Evolutionary conservation across 2,888 invertebrate species (phyloP).

Genomic region (Drosophila aldrichi): DNA sequence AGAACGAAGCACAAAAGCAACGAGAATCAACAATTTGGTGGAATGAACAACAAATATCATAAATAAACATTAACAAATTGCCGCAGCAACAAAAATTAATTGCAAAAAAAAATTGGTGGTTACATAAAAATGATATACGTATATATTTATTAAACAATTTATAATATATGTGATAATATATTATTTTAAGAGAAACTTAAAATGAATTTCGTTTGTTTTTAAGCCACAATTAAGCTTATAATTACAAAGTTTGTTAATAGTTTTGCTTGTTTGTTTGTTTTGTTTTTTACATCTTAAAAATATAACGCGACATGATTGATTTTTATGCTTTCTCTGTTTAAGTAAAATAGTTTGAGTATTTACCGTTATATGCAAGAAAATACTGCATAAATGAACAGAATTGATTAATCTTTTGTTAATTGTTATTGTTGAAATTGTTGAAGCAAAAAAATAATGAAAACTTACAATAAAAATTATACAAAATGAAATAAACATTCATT

Average conservation of each 20-base stretch:
- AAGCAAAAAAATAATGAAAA: constrained; percentile 60
- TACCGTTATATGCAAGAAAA: constrained; percentile 73
- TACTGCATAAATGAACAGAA: constrained; percentile 63
- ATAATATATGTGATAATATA: constrained; percentile 67
- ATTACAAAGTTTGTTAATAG: constrained; percentile 39
- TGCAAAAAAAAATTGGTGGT: constrained; percentile 56
- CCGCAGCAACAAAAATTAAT: constrained; percentile 43
- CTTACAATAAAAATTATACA: constrained; percentile 71
- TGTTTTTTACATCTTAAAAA: constrained; percentile 50
- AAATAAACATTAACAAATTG: constrained; percentile 34
- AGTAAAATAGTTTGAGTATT: constrained; percentile 50
- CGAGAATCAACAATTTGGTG: constrained; percentile 33
- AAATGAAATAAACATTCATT: constrained; percentile 68
- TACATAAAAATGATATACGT: constrained; percentile 75
- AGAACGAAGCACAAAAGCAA: constrained; percentile 31
- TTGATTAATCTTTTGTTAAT: constrained; percentile 24
- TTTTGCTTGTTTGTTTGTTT: constrained; percentile 7
- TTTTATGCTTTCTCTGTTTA: constrained; percentile 22
- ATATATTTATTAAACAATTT: constrained; percentile 74
- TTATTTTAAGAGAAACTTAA: constrained; percentile 74
- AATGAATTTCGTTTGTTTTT: constrained; percentile 39
- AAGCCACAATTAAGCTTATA: constrained; percentile 58
- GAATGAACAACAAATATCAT: constrained; percentile 13
- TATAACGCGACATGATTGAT: constrained; percentile 44
- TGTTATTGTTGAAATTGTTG: constrained; percentile 42